Percentiles rank a stretch among this genome's conserved stretches.
phyloP scores from a whole-genome alignment of 2,113 vertebrate genomes.

The Aramus guarauna region DNA sequence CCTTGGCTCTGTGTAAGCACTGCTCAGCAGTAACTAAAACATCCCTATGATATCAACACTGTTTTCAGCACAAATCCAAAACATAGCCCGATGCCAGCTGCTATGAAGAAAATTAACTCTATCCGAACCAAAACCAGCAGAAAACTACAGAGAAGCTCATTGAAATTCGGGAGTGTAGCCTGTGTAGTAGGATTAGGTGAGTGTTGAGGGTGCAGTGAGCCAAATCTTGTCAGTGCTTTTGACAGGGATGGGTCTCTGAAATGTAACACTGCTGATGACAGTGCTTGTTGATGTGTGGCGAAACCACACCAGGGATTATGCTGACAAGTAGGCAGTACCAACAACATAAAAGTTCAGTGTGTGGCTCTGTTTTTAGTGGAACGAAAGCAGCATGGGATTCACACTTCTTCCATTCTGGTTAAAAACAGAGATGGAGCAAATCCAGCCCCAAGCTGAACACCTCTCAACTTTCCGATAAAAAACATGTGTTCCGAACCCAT shows the following conservation, averaged over 20 bases:
- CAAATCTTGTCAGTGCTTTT: background rate
- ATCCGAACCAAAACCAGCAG: too few species aligned
- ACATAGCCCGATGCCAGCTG: too few species aligned
- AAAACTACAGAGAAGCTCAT: background rate
- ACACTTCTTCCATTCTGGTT: background rate
- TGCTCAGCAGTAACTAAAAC: too few species aligned
- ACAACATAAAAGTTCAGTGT: background rate
- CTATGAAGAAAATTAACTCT: too few species aligned
- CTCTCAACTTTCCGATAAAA: background rate
- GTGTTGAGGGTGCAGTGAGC: background rate
- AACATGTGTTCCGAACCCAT: background rate
- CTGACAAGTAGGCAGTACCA: background rate
- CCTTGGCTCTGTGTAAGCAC: too few species aligned
- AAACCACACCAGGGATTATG: background rate
- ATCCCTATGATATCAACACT: too few species aligned
- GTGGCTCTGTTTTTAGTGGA: background rate
- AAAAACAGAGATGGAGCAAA: background rate
- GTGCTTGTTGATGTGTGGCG: background rate
- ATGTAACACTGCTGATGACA: accelerated
- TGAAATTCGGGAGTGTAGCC: background rate
- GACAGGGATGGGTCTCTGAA: background rate
- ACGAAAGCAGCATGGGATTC: background rate
- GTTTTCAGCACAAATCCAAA: too few species aligned
- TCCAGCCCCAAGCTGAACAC: background rate
- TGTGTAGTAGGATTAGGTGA: background rate